Evolutionary conservation across 2,797 vertebrate genomes (phyloP).

Genomic region (Streptopelia turtur): DNA sequence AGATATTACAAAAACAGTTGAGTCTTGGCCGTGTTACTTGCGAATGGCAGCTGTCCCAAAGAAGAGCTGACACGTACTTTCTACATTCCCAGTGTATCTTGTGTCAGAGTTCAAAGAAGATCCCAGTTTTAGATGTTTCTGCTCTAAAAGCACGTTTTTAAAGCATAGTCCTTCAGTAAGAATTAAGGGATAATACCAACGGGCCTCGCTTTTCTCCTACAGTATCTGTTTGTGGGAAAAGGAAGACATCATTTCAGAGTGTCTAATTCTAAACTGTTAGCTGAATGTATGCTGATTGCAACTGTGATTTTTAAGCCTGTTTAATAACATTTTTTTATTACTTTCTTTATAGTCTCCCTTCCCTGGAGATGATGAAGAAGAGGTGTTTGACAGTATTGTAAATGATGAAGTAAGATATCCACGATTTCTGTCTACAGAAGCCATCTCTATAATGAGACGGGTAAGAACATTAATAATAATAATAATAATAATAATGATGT

Average conservation of each 20-base stretch:
- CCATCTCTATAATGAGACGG: conserved; percentile 99
- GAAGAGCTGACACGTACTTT: not conserved
- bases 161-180: not conserved
- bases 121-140: not conserved
- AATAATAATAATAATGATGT: not conserved
- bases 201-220: not conserved
- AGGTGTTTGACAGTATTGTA: conserved; percentile 99
- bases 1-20: not conserved
- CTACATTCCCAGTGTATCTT: not conserved
- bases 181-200: not conserved
- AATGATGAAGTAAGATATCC: conserved; percentile 99
- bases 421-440: conserved; percentile 95
- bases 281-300: not conserved
- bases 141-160: not conserved
- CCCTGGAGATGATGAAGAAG: conserved; percentile 98
- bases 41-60: not conserved
- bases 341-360: conserved; percentile 89
- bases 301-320: not conserved
- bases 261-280: not conserved
- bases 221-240: not conserved
- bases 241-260: not conserved
- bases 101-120: not conserved
- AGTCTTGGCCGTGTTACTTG: not conserved
- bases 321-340: not conserved
- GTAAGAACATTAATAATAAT: conserved; percentile 80